These are phyloP conservation scores for Erythrocebus patas DNA, from an alignment of 2,113 vertebrate species.

Conservation along the genomic window DNA sequence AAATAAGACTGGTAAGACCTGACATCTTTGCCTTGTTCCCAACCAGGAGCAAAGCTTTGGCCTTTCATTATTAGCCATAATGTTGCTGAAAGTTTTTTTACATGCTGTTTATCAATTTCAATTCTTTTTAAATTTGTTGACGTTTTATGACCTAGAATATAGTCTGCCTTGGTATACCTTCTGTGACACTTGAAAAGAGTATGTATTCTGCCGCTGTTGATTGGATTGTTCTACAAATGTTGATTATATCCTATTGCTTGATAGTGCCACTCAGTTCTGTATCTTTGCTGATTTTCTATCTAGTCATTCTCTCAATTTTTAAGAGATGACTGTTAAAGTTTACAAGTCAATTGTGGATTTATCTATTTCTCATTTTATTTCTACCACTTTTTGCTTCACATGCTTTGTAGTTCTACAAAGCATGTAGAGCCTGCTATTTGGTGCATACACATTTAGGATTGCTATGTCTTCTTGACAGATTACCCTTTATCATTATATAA, in stretches of 20 bases:
- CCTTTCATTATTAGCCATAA: background rate
- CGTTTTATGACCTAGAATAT: background rate
- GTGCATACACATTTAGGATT: background rate
- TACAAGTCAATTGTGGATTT: background rate
- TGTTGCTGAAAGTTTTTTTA: background rate
- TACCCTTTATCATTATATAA: background rate
- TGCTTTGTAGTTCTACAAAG: background rate
- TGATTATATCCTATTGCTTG: background rate
- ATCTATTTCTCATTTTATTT: background rate
- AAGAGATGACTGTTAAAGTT: background rate
- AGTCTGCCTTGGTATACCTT: background rate
- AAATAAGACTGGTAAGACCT: background rate
- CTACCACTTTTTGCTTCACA: background rate
- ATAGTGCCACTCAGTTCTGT: background rate
- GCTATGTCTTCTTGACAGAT: background rate
- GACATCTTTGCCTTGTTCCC: background rate
- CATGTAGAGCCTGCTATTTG: background rate
- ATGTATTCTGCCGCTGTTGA: background rate
- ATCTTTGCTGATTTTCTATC: background rate
- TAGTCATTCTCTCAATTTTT: background rate
- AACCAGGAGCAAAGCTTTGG: background rate
- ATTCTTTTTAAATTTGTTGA: background rate
- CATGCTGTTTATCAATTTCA: background rate
- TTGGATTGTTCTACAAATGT: background rate
- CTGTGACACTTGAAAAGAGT: slow-evolving; percentile 9